phyloP scores from a whole-genome alignment of 2,113 vertebrate genomes.

The Anser cygnoides region DNA sequence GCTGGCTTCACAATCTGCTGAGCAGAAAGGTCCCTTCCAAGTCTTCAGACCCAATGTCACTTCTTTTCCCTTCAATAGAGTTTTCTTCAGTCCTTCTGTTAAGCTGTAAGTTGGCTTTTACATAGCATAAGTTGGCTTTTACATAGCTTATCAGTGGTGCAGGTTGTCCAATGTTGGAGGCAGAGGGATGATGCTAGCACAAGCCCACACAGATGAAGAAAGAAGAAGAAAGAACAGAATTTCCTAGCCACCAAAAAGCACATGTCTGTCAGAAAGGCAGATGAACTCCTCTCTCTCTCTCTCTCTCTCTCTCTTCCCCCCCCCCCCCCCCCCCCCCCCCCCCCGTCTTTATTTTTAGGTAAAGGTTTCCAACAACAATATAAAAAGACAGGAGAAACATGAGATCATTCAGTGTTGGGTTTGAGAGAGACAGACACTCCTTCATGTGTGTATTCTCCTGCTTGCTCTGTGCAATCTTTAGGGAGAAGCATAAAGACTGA shows the following conservation, averaged over 20 bases:
- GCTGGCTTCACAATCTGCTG: fast-evolving
- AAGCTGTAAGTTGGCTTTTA: background rate
- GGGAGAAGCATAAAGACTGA: slow-evolving; percentile 41
- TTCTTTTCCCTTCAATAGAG: background rate
- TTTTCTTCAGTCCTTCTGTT: background rate
- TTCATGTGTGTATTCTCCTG: background rate
- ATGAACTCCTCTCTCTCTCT: background rate
- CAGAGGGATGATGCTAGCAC: background rate
- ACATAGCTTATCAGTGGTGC: fast-evolving
- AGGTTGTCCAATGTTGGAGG: background rate
- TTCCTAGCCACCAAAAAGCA: background rate
- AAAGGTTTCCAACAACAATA: slow-evolving; percentile 14
- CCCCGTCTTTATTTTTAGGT: background rate
- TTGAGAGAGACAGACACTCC: background rate
- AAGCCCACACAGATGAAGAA: background rate
- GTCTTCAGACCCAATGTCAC: background rate
- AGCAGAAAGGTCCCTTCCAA: background rate
- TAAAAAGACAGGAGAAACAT: background rate
- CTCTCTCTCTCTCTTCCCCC: no score
- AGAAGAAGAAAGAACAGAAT: background rate
- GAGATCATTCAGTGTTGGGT: slow-evolving; percentile 3
- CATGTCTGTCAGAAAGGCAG: fast-evolving
- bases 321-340: background rate
- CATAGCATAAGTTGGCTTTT: background rate
- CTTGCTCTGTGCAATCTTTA: background rate